Conservation (phyloP, 2,888 invertebrate genomes). For the Aspidiotus destructor region DNA sequence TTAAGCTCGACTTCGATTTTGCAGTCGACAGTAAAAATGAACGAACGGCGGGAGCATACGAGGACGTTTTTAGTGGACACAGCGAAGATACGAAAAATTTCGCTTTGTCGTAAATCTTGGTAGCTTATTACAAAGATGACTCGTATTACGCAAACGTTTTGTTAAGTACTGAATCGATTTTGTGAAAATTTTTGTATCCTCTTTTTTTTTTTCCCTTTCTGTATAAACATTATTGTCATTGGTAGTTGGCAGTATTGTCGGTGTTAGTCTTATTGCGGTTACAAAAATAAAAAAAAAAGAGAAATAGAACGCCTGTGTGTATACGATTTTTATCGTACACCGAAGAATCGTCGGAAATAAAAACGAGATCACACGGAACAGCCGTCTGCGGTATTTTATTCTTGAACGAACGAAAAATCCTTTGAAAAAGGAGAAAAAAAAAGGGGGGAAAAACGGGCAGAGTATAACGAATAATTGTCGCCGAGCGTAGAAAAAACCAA, state of each 20-base stretch:
- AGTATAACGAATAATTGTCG: constrained; percentile 1
- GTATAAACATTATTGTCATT: too few species aligned
- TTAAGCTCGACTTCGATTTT: constrained; percentile 2
- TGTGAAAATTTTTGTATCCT: too few species aligned
- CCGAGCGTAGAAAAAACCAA: background rate
- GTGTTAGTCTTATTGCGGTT: background rate
- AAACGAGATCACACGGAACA: background rate
- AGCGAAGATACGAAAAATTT: constrained; percentile 6
- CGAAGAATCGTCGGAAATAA: constrained; percentile 4
- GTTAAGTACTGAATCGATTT: background rate
- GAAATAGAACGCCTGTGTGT: background rate
- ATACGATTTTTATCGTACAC: constrained; percentile 3
- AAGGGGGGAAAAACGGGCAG: background rate
- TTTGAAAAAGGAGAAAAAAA: too few species aligned
- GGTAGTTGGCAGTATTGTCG: too few species aligned
- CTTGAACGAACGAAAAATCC: background rate
- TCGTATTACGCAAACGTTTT: constrained; percentile 1
- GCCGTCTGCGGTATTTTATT: constrained; percentile 2
- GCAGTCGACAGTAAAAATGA: constrained; percentile 26
- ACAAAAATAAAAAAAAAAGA: background rate
- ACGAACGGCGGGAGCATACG: background rate
- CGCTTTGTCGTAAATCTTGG: constrained; percentile 26
- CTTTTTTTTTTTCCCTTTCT: too few species aligned
- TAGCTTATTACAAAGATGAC: constrained; percentile 27
- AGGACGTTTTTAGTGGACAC: too few species aligned